phyloP scores from a whole-genome alignment of 2,113 vertebrate genomes.

The Pelusios castaneus region DNA sequence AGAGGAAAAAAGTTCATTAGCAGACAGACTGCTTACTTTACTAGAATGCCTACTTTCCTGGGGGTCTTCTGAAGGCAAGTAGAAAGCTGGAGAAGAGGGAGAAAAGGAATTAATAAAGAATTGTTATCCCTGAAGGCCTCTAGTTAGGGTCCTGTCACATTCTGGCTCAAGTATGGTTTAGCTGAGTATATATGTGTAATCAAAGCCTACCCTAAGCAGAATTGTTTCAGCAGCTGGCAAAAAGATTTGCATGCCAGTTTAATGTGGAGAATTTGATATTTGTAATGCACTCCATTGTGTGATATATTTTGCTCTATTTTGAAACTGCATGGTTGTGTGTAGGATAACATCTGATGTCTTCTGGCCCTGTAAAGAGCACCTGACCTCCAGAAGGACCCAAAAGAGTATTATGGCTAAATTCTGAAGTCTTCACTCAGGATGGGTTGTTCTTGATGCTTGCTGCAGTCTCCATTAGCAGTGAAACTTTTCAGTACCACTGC shows the following conservation, averaged over 20 bases:
- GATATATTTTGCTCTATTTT: slow-evolving; percentile 38
- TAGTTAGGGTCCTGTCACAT: background rate
- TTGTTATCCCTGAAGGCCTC: background rate
- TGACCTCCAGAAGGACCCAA: no score
- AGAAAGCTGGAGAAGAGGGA: background rate
- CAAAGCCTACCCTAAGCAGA: background rate
- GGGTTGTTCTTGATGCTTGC: background rate
- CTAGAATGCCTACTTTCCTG: background rate
- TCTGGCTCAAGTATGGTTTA: rapidly evolving
- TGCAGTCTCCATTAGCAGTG: background rate
- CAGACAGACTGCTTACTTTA: background rate
- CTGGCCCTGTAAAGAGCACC: background rate
- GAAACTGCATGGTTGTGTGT: background rate
- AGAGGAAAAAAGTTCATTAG: slow-evolving; percentile 36
- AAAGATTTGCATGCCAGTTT: background rate
- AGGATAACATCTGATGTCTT: background rate
- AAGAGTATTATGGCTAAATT: background rate
- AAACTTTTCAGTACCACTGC: background rate
- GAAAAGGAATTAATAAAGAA: background rate
- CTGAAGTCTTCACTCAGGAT: background rate
- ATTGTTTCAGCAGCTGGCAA: background rate
- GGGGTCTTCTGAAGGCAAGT: background rate
- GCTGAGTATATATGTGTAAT: background rate
- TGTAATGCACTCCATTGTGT: slow-evolving; percentile 1
- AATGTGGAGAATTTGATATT: slow-evolving; percentile 26